A percentile compares a stretch with the other conserved stretches of the same genome.
phyloP scores from a whole-genome alignment of 2,797 vertebrate genomes.

The Periophthalmus magnuspinnatus region DNA sequence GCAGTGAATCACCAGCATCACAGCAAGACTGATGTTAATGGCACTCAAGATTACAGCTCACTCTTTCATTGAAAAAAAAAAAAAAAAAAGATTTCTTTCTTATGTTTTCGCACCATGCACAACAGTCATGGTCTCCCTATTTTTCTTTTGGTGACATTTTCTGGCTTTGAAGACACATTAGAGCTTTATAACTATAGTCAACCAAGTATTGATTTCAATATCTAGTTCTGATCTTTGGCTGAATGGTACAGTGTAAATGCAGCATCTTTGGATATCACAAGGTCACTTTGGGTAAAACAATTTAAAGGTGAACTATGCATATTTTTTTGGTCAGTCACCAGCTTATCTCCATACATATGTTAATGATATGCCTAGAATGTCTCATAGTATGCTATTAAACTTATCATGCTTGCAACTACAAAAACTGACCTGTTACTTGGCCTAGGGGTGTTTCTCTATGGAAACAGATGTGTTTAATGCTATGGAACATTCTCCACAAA shows the following conservation, averaged over 20 bases:
- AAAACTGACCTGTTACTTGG: no score
- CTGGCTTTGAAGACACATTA: slow-evolving; percentile 1
- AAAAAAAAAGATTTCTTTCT: slow-evolving; percentile 28
- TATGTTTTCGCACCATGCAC: slow-evolving; percentile 59
- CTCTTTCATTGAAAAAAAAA: slow-evolving; percentile 55
- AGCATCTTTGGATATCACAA: background rate
- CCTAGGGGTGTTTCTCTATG: no score
- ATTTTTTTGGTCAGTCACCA: no score
- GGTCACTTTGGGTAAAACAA: background rate
- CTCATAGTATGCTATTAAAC: no score
- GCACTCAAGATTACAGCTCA: slow-evolving; percentile 43
- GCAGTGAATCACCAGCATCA: slow-evolving; percentile 45
- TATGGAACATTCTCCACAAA: no score
- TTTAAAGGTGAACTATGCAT: background rate
- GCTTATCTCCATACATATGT: no score
- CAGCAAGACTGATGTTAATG: slow-evolving; percentile 56
- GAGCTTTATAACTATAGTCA: background rate
- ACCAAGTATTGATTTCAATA: background rate
- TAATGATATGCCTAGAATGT: no score
- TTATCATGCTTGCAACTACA: no score
- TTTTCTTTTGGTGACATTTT: slow-evolving; percentile 22
- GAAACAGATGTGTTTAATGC: no score
- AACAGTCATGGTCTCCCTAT: slow-evolving; percentile 46
- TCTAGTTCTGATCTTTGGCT: background rate
- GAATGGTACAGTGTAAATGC: background rate